phyloP scores from a whole-genome alignment of 2,888 invertebrate genomes.

The Maniola hyperantus region DNA sequence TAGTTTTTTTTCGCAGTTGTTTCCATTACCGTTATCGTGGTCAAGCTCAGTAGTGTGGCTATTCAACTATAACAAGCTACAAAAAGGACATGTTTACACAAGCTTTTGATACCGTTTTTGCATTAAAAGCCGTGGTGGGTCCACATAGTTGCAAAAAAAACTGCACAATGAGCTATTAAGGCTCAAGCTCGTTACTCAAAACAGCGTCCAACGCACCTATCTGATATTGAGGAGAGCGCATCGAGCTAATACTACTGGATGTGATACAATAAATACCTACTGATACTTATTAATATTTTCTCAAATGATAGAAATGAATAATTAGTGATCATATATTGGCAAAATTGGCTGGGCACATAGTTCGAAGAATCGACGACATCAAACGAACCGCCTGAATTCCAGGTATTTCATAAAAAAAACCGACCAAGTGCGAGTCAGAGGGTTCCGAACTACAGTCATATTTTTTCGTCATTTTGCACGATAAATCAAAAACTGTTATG shows the following conservation, averaged over 20 bases:
- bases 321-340: no score
- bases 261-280: background rate
- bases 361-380: no score
- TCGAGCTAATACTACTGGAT: constrained; percentile 38
- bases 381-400: no score
- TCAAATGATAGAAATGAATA: no score
- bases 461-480: no score
- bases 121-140: constrained; percentile 23
- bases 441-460: no score
- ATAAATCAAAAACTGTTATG: no score
- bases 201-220: constrained; percentile 62
- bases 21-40: background rate
- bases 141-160: constrained; percentile 63
- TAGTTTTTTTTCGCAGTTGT: no score
- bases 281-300: no score
- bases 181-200: constrained; percentile 61
- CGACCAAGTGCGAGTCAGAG: no score
- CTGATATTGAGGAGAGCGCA: constrained; percentile 49
- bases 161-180: constrained; percentile 65
- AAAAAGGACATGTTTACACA: background rate
- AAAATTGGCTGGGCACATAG: no score
- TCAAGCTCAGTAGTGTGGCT: background rate
- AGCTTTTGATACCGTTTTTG: constrained; percentile 14
- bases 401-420: no score
- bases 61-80: constrained; percentile 1